These are phyloP conservation scores for Dryoscopus gambensis DNA, from an alignment of 2,113 vertebrate species.

Conservation along the genomic window DNA sequence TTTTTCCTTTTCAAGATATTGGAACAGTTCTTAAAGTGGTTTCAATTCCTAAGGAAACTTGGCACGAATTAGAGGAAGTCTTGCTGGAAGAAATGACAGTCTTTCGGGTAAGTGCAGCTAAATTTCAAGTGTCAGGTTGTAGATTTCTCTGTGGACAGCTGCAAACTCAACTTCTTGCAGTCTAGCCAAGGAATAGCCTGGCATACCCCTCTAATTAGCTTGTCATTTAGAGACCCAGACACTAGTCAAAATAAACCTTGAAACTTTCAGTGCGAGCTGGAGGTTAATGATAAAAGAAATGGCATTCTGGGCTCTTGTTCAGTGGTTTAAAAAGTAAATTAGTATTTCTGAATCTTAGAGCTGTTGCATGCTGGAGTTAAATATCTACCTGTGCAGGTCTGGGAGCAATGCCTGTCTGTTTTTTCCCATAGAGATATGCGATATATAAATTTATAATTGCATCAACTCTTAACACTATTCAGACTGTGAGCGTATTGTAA, in stretches of 20 bases:
- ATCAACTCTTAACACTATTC: background rate
- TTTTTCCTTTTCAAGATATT: conserved; percentile 75
- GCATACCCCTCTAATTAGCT: conserved; percentile 69
- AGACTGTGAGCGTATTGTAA: background rate
- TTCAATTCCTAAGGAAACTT: conserved; percentile 93
- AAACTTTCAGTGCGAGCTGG: conserved; percentile 32
- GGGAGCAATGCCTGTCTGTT: background rate
- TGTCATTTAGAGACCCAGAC: conserved; percentile 66
- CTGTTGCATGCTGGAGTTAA: background rate
- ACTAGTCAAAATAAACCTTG: conserved; percentile 74
- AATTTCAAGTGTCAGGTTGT: conserved; percentile 63
- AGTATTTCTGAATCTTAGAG: background rate
- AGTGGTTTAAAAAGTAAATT: conserved; percentile 35
- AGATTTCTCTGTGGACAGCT: conserved; percentile 57
- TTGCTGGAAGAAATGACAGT: conserved; percentile 97
- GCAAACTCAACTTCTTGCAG: conserved; percentile 17
- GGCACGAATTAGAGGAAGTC: conserved; percentile 98
- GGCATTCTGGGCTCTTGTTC: conserved; percentile 19
- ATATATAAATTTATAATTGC: background rate
- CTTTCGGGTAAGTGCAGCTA: conserved; percentile 83
- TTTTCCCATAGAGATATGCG: background rate
- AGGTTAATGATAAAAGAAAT: conserved; percentile 54
- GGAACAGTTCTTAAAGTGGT: conserved; percentile 97
- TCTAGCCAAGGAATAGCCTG: conserved; percentile 39
- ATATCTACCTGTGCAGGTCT: background rate